Percentiles rank a stretch among this genome's conserved stretches.
These are phyloP conservation scores for Penaeus chinensis DNA, from an alignment of 1,140 invertebrate genomes.

Conservation along the genomic window DNA sequence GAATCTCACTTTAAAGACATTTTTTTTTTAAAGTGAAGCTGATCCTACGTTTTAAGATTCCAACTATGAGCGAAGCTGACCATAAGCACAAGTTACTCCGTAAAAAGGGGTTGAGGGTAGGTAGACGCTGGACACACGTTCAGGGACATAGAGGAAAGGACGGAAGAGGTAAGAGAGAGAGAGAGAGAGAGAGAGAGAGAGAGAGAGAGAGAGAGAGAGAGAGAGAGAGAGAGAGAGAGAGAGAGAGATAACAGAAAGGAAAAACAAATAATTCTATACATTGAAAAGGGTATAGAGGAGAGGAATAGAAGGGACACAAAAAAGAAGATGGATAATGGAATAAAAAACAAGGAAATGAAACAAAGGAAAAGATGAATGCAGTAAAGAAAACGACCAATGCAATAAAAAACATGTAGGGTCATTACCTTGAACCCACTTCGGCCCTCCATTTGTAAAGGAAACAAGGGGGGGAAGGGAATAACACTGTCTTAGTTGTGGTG, in stretches of 20 bases:
- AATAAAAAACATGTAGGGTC: constrained; percentile 30
- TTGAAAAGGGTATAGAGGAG: not conserved
- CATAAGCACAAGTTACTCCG: no score
- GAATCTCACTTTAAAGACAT: no score
- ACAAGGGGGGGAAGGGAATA: constrained; percentile 30
- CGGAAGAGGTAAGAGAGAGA: not conserved
- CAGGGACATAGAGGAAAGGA: no score
- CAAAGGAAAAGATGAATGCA: not conserved
- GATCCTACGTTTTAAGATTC: no score
- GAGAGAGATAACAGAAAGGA: not conserved
- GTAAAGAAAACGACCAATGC: constrained; percentile 10
- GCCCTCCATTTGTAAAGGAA: constrained; percentile 34
- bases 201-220: constrained; percentile 1
- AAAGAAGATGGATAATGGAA: not conserved
- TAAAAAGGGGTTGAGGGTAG: no score
- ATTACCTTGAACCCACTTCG: constrained; percentile 48
- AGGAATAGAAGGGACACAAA: not conserved
- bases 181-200: constrained; percentile 15
- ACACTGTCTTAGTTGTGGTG: constrained; percentile 39
- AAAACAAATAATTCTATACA: no score
- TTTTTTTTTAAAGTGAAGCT: no score
- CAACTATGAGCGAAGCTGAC: no score
- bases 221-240: not conserved
- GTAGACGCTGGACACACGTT: no score
- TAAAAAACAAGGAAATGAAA: not conserved